phyloP scores from a whole-genome alignment of 2,113 vertebrate genomes.

The Reinhardtius hippoglossoides region DNA sequence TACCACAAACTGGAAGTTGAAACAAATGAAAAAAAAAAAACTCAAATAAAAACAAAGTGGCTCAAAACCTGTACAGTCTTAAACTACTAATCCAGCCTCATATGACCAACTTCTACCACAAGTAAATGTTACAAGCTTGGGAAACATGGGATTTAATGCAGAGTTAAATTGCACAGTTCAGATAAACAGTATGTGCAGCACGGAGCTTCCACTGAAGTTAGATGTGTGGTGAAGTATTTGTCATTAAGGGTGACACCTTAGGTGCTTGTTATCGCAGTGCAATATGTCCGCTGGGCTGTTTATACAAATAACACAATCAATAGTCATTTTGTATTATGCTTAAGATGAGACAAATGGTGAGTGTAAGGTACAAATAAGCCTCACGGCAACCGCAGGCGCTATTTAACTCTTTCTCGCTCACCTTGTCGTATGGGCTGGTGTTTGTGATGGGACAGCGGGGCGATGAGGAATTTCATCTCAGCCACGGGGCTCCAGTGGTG shows the following conservation, averaged over 20 bases:
- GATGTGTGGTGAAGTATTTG: constrained; percentile 6
- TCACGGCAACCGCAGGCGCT: not conserved
- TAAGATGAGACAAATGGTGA: constrained; percentile 25
- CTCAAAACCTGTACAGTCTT: not conserved
- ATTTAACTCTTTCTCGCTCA: constrained; percentile 72
- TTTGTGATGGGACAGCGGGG: constrained; percentile 91
- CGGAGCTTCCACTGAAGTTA: not conserved
- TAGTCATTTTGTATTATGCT: constrained; percentile 32
- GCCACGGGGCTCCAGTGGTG: constrained; percentile 96
- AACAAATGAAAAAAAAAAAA: no score
- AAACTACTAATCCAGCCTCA: no score
- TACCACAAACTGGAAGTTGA: no score
- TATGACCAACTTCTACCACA: no score
- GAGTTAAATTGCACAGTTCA: constrained; percentile 1
- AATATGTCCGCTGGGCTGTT: constrained; percentile 4
- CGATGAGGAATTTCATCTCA: constrained; percentile 93
- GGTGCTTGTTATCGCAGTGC: not conserved
- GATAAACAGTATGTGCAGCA: not conserved
- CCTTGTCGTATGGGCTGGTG: constrained; percentile 91
- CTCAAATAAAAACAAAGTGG: no score
- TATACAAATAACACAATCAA: constrained; percentile 38
- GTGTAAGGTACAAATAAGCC: constrained; percentile 3
- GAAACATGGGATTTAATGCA: constrained; percentile 1
- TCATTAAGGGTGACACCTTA: not conserved
- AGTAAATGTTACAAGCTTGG: not conserved